A percentile compares a stretch with the other conserved stretches of the same genome.
Evolutionary conservation across 2,113 vertebrate species (phyloP).

Genomic region (Herpailurus yagouaroundi): DNA sequence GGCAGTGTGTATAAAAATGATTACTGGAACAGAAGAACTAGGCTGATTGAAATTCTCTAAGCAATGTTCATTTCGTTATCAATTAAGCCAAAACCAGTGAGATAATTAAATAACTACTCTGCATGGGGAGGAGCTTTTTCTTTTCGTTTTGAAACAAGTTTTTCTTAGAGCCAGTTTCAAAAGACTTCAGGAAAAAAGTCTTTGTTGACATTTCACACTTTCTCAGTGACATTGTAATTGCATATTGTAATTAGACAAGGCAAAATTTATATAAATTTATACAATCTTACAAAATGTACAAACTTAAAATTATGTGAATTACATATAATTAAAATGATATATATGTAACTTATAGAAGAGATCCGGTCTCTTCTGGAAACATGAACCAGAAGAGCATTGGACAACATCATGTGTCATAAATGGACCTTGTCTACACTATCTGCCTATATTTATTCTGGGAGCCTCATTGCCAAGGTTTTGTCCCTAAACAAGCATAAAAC

Average conservation of each 20-base stretch:
- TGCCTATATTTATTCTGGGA: slow-evolving; percentile 41
- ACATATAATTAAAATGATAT: background rate
- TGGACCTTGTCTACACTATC: background rate
- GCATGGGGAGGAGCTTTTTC: background rate
- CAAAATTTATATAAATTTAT: background rate
- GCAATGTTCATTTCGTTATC: background rate
- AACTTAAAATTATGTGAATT: background rate
- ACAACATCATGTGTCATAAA: background rate
- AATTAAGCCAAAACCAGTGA: slow-evolving; percentile 4
- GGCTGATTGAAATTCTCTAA: background rate
- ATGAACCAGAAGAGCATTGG: background rate
- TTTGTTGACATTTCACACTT: slow-evolving; percentile 21
- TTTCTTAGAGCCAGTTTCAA: background rate
- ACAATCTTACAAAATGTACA: background rate
- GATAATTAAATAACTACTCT: slow-evolving; percentile 42
- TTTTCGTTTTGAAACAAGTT: slow-evolving; percentile 45
- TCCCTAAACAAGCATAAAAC: slow-evolving; percentile 46
- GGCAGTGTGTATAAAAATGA: slow-evolving; percentile 22
- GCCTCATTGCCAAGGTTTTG: slow-evolving; percentile 38
- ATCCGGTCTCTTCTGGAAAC: background rate
- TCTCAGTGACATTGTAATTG: background rate
- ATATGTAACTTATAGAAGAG: background rate
- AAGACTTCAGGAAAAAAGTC: background rate
- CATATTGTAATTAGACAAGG: slow-evolving; percentile 9
- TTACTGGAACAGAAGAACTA: slow-evolving; percentile 8